phyloP scores from a whole-genome alignment of 2,113 vertebrate genomes.

The Craseonycteris thonglongyai region DNA sequence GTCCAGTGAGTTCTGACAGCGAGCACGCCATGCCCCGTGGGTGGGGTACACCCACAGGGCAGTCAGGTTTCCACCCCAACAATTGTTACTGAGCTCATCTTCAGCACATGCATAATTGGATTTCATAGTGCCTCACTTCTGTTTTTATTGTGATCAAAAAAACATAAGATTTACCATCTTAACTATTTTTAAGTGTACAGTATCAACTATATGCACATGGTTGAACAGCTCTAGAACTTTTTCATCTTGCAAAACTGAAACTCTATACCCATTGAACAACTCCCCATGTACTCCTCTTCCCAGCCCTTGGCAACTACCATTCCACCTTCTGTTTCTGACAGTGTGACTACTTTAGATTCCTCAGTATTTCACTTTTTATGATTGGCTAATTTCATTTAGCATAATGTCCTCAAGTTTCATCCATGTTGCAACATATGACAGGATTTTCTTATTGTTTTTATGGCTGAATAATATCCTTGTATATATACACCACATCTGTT shows the following conservation, averaged over 20 bases:
- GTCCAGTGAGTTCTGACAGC: background rate
- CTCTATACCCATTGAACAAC: background rate
- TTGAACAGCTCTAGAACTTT: background rate
- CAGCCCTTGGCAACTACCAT: background rate
- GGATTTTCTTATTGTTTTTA: background rate
- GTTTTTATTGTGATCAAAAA: background rate
- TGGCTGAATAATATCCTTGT: background rate
- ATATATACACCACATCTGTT: background rate
- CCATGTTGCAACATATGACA: background rate
- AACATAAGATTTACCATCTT: background rate
- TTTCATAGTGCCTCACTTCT: background rate
- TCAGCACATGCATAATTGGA: background rate
- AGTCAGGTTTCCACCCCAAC: background rate
- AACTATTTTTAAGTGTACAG: background rate
- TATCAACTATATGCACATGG: background rate
- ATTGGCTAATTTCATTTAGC: background rate
- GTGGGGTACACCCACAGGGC: background rate
- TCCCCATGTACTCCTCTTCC: background rate
- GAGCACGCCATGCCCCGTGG: no score
- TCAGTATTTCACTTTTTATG: background rate
- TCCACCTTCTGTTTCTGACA: background rate
- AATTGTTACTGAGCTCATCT: background rate
- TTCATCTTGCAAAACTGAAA: background rate
- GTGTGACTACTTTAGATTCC: background rate
- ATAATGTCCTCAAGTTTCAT: background rate